Evolutionary conservation across 2,797 vertebrate genomes (phyloP).

Genomic region (Clarias fuscus): DNA sequence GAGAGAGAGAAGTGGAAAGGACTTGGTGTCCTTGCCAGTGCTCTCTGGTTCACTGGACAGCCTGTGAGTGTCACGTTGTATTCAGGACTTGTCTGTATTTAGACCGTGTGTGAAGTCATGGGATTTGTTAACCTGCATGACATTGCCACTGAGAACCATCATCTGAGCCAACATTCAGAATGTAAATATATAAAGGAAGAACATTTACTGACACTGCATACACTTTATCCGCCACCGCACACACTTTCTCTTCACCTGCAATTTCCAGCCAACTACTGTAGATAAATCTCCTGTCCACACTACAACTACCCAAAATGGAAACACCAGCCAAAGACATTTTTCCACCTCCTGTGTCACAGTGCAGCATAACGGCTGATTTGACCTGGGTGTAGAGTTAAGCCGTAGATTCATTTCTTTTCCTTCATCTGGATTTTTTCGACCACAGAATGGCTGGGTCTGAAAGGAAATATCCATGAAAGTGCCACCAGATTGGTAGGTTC

Average conservation of each 20-base stretch:
- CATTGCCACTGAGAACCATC: neutral
- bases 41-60: conserved; percentile 37
- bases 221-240: no score
- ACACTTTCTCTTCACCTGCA: neutral
- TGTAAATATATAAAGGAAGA: neutral
- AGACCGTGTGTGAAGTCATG: conserved; percentile 2
- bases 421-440: no score
- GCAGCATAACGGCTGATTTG: no score
- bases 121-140: conserved; percentile 7
- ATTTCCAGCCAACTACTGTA: neutral
- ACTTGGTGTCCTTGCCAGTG: conserved; percentile 28
- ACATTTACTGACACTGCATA: neutral
- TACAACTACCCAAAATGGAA: neutral
- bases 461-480: no score
- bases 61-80: conserved; percentile 22
- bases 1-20: neutral
- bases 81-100: conserved; percentile 29
- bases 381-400: no score
- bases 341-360: neutral
- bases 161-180: neutral
- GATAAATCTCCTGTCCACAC: neutral
- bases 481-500: no score
- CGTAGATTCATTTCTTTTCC: no score
- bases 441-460: no score
- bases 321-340: neutral